Percentiles rank a stretch among this genome's conserved stretches.
Conservation (phyloP, 2,113 vertebrate genomes). For the Phodopus roborovskii region DNA sequence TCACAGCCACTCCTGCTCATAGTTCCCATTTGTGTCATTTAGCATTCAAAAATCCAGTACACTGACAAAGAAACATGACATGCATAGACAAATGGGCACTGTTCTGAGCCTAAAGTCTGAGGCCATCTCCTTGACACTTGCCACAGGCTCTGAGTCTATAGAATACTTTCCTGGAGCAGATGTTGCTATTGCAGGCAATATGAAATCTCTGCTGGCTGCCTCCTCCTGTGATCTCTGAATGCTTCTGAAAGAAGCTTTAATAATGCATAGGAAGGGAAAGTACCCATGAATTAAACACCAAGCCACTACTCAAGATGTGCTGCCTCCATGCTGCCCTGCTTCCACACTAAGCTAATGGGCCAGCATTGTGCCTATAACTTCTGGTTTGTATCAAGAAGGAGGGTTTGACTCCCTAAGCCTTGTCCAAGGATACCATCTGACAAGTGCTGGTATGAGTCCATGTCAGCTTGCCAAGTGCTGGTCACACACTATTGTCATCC, state of each 20-base stretch:
- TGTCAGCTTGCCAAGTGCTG: constrained; percentile 16
- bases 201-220: constrained; percentile 48
- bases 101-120: neutral
- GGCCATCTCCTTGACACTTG: neutral
- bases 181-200: constrained; percentile 1
- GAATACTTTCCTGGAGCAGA: constrained; percentile 46
- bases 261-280: constrained; percentile 71
- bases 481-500: neutral
- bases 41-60: neutral
- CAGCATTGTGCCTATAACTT: neutral
- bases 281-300: constrained; percentile 73
- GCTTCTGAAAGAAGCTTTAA: constrained; percentile 72
- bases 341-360: constrained; percentile 17
- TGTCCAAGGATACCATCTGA: constrained; percentile 63
- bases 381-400: constrained; percentile 18
- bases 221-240: constrained; percentile 41
- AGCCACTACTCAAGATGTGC: constrained; percentile 72
- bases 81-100: constrained; percentile 12
- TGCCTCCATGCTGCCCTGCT: neutral
- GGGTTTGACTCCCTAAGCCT: constrained; percentile 33
- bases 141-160: constrained; percentile 17
- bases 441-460: constrained; percentile 27
- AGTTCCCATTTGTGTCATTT: neutral
- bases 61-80: neutral
- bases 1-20: neutral